A percentile compares a stretch with the other conserved stretches of the same genome.
phyloP scores from a whole-genome alignment of 1,140 invertebrate genomes.

The Aethina tumida region DNA sequence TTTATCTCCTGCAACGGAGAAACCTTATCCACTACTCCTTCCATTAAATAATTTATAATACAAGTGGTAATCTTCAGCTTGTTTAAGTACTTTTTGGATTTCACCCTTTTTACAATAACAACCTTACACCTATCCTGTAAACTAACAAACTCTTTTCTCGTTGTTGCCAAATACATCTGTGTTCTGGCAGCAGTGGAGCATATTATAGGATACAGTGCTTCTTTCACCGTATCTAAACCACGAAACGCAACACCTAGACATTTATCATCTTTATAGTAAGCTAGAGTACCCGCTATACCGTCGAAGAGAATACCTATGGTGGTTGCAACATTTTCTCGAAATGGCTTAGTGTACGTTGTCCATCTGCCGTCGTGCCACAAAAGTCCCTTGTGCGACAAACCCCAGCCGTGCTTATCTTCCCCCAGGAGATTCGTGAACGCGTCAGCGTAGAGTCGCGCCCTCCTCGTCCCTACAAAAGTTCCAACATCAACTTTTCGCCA shows the following conservation, averaged over 20 bases:
- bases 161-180: slow-evolving; percentile 48
- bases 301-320: slow-evolving; percentile 58
- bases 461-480: slow-evolving; percentile 46
- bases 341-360: slow-evolving; percentile 53
- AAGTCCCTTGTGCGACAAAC: slow-evolving; percentile 62
- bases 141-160: slow-evolving; percentile 51
- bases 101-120: slow-evolving; percentile 41
- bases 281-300: slow-evolving; percentile 56
- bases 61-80: no score
- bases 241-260: slow-evolving; percentile 50
- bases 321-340: slow-evolving; percentile 57
- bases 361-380: slow-evolving; percentile 57
- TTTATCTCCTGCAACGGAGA: no score
- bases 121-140: slow-evolving; percentile 55
- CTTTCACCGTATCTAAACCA: slow-evolving; percentile 44
- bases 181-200: slow-evolving; percentile 68
- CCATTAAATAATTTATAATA: no score
- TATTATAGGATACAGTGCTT: slow-evolving; percentile 59
- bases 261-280: slow-evolving; percentile 61
- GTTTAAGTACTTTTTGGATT: slow-evolving; percentile 35
- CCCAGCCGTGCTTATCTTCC: slow-evolving; percentile 61
- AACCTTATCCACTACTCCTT: no score
- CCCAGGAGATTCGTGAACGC: slow-evolving; percentile 61
- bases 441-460: slow-evolving; percentile 52
- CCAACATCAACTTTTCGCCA: not conserved